Conservation (phyloP, 2,888 invertebrate genomes). For the Neoaliturus tenellus region DNA sequence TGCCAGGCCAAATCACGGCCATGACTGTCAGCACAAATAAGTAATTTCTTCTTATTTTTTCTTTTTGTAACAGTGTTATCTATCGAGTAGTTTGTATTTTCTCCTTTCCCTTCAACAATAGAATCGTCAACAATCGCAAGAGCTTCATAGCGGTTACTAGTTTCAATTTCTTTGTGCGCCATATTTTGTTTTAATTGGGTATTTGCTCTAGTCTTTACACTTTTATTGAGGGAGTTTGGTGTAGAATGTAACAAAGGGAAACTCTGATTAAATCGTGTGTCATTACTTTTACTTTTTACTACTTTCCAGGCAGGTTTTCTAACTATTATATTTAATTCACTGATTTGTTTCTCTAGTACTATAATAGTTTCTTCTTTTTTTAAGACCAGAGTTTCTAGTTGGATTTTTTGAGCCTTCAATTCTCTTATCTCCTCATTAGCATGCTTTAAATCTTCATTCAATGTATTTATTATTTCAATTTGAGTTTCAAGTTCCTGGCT, state of each 20-base stretch:
- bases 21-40: constrained; percentile 1
- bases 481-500: not conserved
- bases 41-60: not conserved
- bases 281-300: no score
- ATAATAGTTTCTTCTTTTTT: not conserved
- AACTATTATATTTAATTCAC: not conserved
- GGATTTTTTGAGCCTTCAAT: not conserved
- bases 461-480: not conserved
- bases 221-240: no score
- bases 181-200: no score
- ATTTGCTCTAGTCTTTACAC: no score
- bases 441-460: not conserved
- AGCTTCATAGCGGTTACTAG: no score
- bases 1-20: not conserved
- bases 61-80: not conserved
- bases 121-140: not conserved
- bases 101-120: not conserved
- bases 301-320: not conserved
- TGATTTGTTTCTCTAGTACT: not conserved
- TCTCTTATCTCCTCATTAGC: not conserved
- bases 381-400: not conserved
- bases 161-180: no score
- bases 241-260: not conserved
- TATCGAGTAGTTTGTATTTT: not conserved
- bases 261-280: not conserved